Evolutionary conservation across 2,797 vertebrate species (phyloP).

Genomic region (Sciurus vulgaris): DNA sequence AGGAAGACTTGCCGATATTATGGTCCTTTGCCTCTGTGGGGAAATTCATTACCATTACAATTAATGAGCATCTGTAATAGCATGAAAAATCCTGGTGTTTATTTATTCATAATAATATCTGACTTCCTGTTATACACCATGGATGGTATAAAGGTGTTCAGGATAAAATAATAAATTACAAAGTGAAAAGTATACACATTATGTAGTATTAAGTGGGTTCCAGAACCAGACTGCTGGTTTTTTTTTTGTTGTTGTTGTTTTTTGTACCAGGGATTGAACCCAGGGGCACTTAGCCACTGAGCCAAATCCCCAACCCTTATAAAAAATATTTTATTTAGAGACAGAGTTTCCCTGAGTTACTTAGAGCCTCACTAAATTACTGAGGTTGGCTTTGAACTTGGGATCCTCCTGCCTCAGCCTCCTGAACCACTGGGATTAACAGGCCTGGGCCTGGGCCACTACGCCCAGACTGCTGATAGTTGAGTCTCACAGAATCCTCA

Average conservation of each 20-base stretch:
- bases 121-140: neutral
- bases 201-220: neutral
- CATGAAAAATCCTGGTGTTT: constrained; percentile 40
- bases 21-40: neutral
- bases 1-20: neutral
- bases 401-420: no score
- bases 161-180: neutral
- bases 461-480: neutral
- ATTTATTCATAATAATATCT: neutral
- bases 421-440: no score
- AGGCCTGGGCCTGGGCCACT: no score
- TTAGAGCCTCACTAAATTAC: no score
- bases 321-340: no score
- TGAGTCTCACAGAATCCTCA: neutral
- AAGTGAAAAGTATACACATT: neutral
- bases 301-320: no score
- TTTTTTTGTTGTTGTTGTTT: no score
- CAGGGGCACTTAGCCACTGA: no score
- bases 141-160: neutral
- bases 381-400: no score
- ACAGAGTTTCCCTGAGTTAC: no score
- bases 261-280: no score
- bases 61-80: constrained; percentile 35
- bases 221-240: neutral
- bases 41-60: constrained; percentile 26